Conservation (phyloP, 2,797 vertebrate genomes). For the Clarias platycephalus region DNA sequence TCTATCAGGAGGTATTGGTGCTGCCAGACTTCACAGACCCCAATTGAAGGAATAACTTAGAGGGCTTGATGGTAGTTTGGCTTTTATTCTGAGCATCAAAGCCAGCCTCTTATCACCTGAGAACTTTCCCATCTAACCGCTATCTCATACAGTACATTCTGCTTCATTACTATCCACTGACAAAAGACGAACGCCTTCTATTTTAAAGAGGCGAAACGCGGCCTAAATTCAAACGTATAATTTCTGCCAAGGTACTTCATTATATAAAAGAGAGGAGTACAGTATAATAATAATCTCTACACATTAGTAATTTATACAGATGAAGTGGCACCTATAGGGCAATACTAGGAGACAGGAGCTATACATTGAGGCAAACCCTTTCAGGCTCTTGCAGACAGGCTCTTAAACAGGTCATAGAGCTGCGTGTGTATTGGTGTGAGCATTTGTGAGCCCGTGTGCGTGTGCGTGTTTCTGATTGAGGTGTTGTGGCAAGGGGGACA, state of each 20-base stretch:
- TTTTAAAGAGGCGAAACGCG: not conserved
- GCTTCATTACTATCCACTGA: constrained; percentile 32
- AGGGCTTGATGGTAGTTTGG: constrained; percentile 37
- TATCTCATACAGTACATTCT: constrained; percentile 41
- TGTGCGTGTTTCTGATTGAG: constrained; percentile 33
- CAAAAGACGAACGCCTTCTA: constrained; percentile 6
- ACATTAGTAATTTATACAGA: constrained; percentile 20
- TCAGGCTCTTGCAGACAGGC: not conserved
- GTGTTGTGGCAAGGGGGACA: constrained; percentile 35
- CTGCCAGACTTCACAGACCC: constrained; percentile 53
- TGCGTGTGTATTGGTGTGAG: not conserved
- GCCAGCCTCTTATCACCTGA: constrained; percentile 39
- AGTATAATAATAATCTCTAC: constrained; percentile 6
- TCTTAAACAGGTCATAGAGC: not conserved
- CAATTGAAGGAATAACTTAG: constrained; percentile 50
- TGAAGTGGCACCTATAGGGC: not conserved
- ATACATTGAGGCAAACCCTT: not conserved
- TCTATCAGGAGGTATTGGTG: constrained; percentile 51
- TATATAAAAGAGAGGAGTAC: not conserved
- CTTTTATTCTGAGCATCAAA: constrained; percentile 47
- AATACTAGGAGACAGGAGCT: not conserved
- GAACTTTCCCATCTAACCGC: constrained; percentile 40
- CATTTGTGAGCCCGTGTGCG: not conserved
- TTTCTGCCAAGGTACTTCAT: not conserved
- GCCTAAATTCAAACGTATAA: not conserved